Evolutionary conservation across 2,797 vertebrate genomes (phyloP).

Genomic region (Darevskia mixta): DNA sequence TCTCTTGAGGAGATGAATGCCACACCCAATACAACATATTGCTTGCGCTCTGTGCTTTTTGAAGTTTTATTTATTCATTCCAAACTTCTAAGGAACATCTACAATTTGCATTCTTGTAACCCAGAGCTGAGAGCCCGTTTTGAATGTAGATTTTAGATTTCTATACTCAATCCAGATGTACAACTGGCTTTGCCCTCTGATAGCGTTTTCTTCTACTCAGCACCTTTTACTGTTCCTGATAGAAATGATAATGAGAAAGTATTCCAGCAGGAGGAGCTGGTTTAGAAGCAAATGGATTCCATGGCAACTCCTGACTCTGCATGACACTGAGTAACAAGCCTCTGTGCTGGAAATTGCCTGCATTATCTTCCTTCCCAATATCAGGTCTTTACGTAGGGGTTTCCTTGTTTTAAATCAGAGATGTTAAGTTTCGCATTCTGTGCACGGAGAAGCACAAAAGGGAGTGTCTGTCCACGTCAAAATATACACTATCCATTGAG

Average conservation of each 20-base stretch:
- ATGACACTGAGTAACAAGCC: constrained; percentile 82
- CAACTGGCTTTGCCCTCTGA: constrained; percentile 62
- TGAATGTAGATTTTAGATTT: constrained; percentile 73
- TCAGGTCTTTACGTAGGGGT: constrained; percentile 69
- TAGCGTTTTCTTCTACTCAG: constrained; percentile 59
- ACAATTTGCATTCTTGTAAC: constrained; percentile 46
- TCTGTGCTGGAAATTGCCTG: constrained; percentile 80
- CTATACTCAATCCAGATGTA: constrained; percentile 59
- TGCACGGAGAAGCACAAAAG: constrained; percentile 68
- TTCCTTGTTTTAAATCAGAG: constrained; percentile 74
- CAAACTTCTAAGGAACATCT: not conserved
- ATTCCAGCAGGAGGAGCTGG: constrained; percentile 84
- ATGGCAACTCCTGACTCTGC: constrained; percentile 86
- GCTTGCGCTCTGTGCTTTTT: not conserved
- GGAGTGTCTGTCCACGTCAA: constrained; percentile 25
- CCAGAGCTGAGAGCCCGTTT: constrained; percentile 52
- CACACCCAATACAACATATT: not conserved
- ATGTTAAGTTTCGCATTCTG: constrained; percentile 31
- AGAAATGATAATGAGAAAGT: constrained; percentile 82
- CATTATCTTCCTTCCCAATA: constrained; percentile 73
- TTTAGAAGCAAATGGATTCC: constrained; percentile 85
- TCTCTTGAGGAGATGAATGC: not conserved
- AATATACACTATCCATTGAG: not conserved
- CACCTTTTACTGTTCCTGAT: constrained; percentile 62
- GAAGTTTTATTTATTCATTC: not conserved